Evolutionary conservation across 2,888 invertebrate species (phyloP).

Genomic region (Clunio marinus): DNA sequence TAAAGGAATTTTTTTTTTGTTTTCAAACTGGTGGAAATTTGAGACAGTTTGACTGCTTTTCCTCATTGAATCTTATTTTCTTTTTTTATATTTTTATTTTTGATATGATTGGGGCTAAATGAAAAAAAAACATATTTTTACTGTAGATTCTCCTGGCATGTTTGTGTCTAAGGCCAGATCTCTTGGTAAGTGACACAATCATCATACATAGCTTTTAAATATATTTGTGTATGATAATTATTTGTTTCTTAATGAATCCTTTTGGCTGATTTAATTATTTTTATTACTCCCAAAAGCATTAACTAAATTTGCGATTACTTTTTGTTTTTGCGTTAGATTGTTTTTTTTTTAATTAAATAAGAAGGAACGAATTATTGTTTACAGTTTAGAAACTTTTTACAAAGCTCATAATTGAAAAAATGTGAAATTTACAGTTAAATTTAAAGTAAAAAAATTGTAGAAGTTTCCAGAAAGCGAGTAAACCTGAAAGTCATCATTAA

Average conservation of each 20-base stretch:
- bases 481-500: too few relatives aligned
- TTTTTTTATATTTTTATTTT: constrained; percentile 44
- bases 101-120: constrained; percentile 48
- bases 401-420: too few relatives aligned
- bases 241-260: neutral
- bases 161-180: constrained; percentile 72
- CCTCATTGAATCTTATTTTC: constrained; percentile 43
- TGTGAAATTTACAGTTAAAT: too few relatives aligned
- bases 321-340: too few relatives aligned
- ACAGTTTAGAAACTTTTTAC: too few relatives aligned
- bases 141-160: constrained; percentile 70
- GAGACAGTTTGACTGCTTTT: neutral
- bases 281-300: neutral
- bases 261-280: neutral
- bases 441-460: too few relatives aligned
- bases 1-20: neutral
- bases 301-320: neutral
- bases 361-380: too few relatives aligned
- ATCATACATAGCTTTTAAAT: neutral
- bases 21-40: neutral
- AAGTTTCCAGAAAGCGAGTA: too few relatives aligned
- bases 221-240: constrained; percentile 5
- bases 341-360: too few relatives aligned
- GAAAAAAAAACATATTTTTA: constrained; percentile 47
- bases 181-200: constrained; percentile 60